Base-by-base conservation (phyloP, 2,888 invertebrate species). In the Azorinus chamasolen region DNA sequence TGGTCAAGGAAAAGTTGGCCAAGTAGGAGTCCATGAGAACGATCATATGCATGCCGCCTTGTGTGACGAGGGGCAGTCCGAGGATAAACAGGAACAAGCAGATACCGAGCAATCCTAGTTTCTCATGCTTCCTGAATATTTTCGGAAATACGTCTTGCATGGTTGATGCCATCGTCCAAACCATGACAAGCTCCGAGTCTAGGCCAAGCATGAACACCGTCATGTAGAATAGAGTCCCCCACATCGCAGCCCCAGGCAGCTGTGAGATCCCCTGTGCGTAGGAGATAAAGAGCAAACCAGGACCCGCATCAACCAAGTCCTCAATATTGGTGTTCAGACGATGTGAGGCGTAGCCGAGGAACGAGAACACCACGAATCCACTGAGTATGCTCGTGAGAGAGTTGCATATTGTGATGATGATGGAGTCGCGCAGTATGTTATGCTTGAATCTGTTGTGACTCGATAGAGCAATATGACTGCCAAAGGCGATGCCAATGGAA, bases 1-100 rank as follows among this genome's bases (percentile, higher is more conserved):
- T 95, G 0, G 96, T 75, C 8, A 89, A 71, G 1, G 87, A 75
- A 72, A 88, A 89, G 58, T 87, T 85, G 0, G 87, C 85, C 61
- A 83, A 87, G 85, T 93, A 83, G 14, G 71, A 66, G 51, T 86
- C 86, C 84, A 88, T 82, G 3, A 88, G 43, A 8, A 84, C 77
- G 14, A 87, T 79, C 14, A 87, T 79, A 55, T 88, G 86, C 27
- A 85, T 84, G 25, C 88, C 88, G 2, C 86, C 88, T 80, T 87
- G n/a, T 16, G 77, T 77, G 2, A 71, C 62, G 14, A 66, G 63
- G 2, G 77, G 77, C 4, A 77, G 37, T 4, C 77, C 63, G 3
- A 77, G 25, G 8, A 77, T 32, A 27, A 66, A 77, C 8, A 37
- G 25, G 12, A 77, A 24, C 14, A 48, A 5, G 46, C 71, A 77